Evolutionary conservation across 1,140 invertebrate species (phyloP).

Genomic region (Drosophila miranda): DNA sequence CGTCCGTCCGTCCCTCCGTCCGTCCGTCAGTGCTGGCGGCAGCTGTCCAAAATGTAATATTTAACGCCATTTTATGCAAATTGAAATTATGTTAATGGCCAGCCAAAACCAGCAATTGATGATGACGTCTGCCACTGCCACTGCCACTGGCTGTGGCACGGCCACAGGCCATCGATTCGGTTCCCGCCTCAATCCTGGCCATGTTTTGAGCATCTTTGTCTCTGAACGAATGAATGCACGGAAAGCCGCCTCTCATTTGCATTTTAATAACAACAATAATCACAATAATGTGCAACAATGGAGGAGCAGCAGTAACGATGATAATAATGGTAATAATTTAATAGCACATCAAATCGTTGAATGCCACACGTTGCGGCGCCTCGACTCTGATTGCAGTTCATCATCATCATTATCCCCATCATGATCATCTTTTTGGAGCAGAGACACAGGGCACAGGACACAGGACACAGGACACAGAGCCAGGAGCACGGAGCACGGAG

Average conservation of each 20-base stretch:
- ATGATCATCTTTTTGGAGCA: too few relatives aligned
- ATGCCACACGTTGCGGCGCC: conserved; percentile 29
- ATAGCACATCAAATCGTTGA: conserved; percentile 55
- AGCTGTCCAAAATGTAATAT: conserved; percentile 74
- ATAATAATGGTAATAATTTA: conserved; percentile 47
- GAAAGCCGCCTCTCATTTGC: conserved; percentile 64
- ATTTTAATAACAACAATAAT: conserved; percentile 81
- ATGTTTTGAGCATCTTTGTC: not conserved
- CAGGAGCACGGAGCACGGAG: too few relatives aligned
- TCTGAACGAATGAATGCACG: conserved; percentile 37
- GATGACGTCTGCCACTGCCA: conserved; percentile 20
- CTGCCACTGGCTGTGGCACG: too few relatives aligned
- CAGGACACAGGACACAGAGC: too few relatives aligned
- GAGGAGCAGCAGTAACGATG: conserved; percentile 29
- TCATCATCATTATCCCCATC: conserved; percentile 29
- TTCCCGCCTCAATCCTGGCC: conserved; percentile 30
- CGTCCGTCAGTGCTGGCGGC: conserved; percentile 41
- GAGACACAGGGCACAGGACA: too few relatives aligned
- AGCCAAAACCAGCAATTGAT: conserved; percentile 44
- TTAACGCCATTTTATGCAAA: conserved; percentile 78
- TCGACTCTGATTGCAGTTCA: conserved; percentile 38
- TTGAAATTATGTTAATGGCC: conserved; percentile 79
- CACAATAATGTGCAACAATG: conserved; percentile 63
- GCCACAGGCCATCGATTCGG: conserved; percentile 17
- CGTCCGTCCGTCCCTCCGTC: conserved; percentile 30